These are phyloP conservation scores for Rhinophrynus dorsalis DNA, from an alignment of 2,797 vertebrate genomes.

Conservation along the genomic window DNA sequence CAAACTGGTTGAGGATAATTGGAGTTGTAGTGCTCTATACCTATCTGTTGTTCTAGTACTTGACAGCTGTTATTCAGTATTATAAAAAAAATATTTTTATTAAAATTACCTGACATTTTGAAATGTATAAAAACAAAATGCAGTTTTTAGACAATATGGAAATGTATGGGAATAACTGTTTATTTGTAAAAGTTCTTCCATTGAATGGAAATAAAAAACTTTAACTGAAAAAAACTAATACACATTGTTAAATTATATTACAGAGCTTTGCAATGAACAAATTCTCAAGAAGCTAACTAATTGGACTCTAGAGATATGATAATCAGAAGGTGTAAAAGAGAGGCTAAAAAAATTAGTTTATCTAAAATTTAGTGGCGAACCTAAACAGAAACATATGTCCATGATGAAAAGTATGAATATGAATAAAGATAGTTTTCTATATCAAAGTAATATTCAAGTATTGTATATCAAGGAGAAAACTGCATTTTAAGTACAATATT, in stretches of 20 bases:
- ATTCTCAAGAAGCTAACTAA: slow-evolving; percentile 37
- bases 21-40: too few relatives aligned
- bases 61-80: too few relatives aligned
- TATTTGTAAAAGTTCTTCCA: not conserved
- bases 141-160: not conserved
- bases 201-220: too few relatives aligned
- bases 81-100: too few relatives aligned
- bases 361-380: slow-evolving; percentile 19
- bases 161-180: not conserved
- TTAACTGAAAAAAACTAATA: too few relatives aligned
- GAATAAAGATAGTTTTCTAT: slow-evolving; percentile 17
- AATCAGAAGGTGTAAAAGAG: too few relatives aligned
- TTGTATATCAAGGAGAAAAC: too few relatives aligned
- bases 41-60: too few relatives aligned
- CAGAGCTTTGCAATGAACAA: slow-evolving; percentile 24
- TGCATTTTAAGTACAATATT: too few relatives aligned
- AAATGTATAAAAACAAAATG: not conserved
- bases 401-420: slow-evolving; percentile 18
- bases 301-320: slow-evolving; percentile 43
- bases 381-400: slow-evolving; percentile 12
- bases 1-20: too few relatives aligned
- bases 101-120: too few relatives aligned
- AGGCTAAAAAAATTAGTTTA: slow-evolving; percentile 36
- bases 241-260: slow-evolving; percentile 3
- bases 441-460: not conserved